These are phyloP conservation scores for Melanocharis versteri DNA, from an alignment of 2,113 vertebrate species.

Conservation along the genomic window DNA sequence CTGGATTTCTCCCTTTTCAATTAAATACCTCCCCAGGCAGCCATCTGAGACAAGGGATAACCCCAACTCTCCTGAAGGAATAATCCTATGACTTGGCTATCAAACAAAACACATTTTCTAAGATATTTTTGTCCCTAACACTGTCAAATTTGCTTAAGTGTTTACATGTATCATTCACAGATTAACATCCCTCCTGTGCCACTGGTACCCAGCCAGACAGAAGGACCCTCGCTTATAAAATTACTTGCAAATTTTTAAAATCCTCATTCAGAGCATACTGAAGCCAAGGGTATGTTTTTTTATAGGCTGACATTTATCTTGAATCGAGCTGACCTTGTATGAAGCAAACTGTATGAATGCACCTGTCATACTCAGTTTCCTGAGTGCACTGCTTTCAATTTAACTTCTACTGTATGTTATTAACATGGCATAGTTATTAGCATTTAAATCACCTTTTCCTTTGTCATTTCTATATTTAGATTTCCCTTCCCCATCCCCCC, in stretches of 20 bases:
- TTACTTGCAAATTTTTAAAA: background rate
- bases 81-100: background rate
- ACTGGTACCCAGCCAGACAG: background rate
- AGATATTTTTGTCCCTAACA: background rate
- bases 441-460: background rate
- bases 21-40: background rate
- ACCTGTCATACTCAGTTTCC: background rate
- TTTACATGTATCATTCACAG: background rate
- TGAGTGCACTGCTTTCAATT: background rate
- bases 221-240: background rate
- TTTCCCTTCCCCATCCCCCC: background rate
- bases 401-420: background rate
- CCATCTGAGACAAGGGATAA: background rate
- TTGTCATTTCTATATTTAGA: background rate
- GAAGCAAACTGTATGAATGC: background rate
- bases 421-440: background rate
- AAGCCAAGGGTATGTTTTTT: background rate
- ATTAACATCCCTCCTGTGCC: background rate
- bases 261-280: background rate
- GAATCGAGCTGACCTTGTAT: background rate
- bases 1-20: background rate
- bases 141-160: background rate
- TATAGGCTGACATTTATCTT: background rate
- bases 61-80: background rate
- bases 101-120: background rate